Conservation (phyloP, 2,888 invertebrate genomes). For the Saturnia japonica region DNA sequence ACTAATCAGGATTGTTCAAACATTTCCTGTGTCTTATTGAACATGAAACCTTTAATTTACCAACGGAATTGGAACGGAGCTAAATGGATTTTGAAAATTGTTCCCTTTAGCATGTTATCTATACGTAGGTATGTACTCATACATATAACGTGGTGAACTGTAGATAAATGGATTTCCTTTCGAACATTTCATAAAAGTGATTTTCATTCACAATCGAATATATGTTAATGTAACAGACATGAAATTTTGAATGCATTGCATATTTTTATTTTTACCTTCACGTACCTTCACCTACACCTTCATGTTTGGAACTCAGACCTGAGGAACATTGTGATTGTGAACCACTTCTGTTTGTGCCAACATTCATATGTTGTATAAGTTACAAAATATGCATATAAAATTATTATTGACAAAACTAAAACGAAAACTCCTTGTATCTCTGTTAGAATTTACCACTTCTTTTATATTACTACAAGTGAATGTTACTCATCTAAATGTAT, state of each 20-base stretch:
- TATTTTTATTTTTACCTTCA: neutral
- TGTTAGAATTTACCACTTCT: neutral
- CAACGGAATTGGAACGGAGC: neutral
- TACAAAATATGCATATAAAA: neutral
- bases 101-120: neutral
- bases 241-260: neutral
- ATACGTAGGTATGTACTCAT: neutral
- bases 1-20: neutral
- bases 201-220: neutral
- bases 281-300: neutral
- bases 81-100: neutral
- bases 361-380: neutral
- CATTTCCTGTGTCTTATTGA: conserved; percentile 7
- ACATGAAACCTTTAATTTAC: neutral
- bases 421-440: neutral
- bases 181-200: neutral
- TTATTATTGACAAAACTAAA: neutral
- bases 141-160: neutral
- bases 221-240: neutral
- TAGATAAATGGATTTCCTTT: neutral
- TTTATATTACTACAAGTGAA: neutral
- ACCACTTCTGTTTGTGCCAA: too few relatives aligned
- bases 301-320: neutral
- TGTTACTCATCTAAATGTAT: neutral
- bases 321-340: neutral